Evolutionary conservation across 1,140 invertebrate genomes (phyloP), one percentile per base, ranked within the genome.

Genomic region (Arion vulgaris): DNA sequence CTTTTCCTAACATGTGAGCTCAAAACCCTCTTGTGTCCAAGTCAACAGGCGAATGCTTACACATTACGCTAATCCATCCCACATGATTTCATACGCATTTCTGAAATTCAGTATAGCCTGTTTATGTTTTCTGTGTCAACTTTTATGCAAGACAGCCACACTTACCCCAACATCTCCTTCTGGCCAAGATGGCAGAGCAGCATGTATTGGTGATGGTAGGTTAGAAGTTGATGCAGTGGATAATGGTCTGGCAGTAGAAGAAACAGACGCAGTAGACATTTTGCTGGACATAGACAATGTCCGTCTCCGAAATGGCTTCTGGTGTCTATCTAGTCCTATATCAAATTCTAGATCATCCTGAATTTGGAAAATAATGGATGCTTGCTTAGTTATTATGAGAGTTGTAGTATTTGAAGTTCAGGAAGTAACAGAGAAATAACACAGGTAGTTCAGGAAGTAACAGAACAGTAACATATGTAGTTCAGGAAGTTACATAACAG

Each of bases 271-370:
- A 17, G 87, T 85, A 1, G 89, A 89, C 78, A 86, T 84, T 53
- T 84, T 83, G 34, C 89, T 90, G 32, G 88, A 89, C 28, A 90
- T 87, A 32, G 91, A 91, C 85, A 90, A 85, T 73, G 89, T 92
- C 84, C 89, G 87, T 17, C 85, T 88, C 49, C 89, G 87, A 85
- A 88, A 91, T 38, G 88, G 90, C 81, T 86, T 87, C 49, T 81
- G 84, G 36, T 83, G 83, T n/a, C 86, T 82, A n/a, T 88, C 88
- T 26, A 32, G 2, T 78, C 78, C 78, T 15, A 85, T 80, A 5
- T 89, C 86, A 71, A 84, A 84, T 39, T 89, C 87, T 72, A 68
- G 19, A 26, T 89, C 88, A 36, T 90, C 87, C 83, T 86, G 57
- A 0, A n/a, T n/a, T 62, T 11, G 23, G 38, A 68, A 36, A 84